Evolutionary conservation across 2,888 invertebrate genomes (phyloP), one percentile per base, ranked within the genome.

Genomic region (Mythimna pallens): DNA sequence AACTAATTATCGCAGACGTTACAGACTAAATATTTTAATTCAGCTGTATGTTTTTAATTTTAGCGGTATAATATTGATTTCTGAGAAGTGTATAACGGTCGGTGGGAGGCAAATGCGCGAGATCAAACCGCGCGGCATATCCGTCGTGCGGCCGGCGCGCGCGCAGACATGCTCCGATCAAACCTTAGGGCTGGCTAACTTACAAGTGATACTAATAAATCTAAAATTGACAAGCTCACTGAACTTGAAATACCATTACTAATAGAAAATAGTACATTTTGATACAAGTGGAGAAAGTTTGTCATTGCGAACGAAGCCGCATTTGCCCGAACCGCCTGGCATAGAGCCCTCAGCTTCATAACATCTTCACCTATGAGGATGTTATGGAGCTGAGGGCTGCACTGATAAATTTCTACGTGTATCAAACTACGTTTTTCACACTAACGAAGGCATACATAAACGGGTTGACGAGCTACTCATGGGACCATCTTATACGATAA

Each of bases 121-220:
- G 86, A 86, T 87, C 88, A 86, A 86, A 85, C 81, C 78, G 76
- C 86, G 76, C 80, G 80, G 70, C 78, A 77, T 80, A 86, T 86
- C 88, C 85, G 86, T 84, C 82, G 75, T 78, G 71, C 70, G 68
- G 69, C 63, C 75, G 74, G 75, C 88, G 85, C 72, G 65, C 59
- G 83, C 87, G 79, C 85, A 76, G 65, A 58, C 69, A 69, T 73
- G 81, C 57, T 73, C 73, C 8, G 17, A 78, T 80, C 70, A 30
- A 25, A 9, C 17, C 0, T 9, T 69, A 86, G 86, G 86, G 86
- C 62, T 87, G 78, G 0, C 47, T 8, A 22, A 20, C 20, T 50
- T 20, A 3, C 5, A 30, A 5, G 17, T 25, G 43, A 5, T 10
- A 2, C 6, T 0, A 57, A 25, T 57, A 30, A 57, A 14, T 25